phyloP scores from a whole-genome alignment of 2,888 invertebrate genomes.

The Eurois occulta region DNA sequence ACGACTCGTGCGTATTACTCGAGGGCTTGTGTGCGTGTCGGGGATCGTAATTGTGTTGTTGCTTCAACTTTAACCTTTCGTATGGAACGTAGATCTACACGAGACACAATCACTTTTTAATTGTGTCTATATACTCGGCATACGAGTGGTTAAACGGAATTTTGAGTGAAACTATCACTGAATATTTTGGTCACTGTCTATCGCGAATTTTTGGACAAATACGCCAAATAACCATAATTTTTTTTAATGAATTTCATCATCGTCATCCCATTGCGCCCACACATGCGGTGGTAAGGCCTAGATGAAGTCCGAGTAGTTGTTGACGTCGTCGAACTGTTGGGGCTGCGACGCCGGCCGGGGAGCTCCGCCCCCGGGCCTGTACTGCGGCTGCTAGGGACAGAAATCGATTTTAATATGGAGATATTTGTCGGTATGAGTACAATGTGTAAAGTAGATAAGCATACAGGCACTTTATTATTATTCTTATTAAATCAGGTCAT shows the following conservation, averaged over 20 bases:
- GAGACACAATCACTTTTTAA: too few relatives aligned
- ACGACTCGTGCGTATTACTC: too few relatives aligned
- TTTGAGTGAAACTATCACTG: too few relatives aligned
- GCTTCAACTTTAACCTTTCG: too few relatives aligned
- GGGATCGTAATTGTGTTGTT: too few relatives aligned
- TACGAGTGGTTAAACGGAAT: too few relatives aligned
- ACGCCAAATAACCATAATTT: neutral
- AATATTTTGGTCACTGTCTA: neutral
- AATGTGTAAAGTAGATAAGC: neutral
- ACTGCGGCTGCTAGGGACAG: slow-evolving; percentile 92
- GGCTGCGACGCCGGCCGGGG: slow-evolving; percentile 80
- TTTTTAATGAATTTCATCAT: neutral
- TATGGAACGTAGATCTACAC: too few relatives aligned
- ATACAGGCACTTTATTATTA: neutral
- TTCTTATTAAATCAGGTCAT: too few relatives aligned
- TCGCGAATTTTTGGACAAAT: neutral
- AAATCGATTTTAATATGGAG: slow-evolving; percentile 35
- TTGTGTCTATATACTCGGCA: too few relatives aligned
- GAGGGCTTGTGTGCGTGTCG: too few relatives aligned
- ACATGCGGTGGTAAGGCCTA: slow-evolving; percentile 53
- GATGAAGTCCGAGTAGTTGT: slow-evolving; percentile 82
- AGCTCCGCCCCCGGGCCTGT: slow-evolving; percentile 86
- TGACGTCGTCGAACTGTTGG: slow-evolving; percentile 87
- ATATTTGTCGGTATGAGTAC: neutral
- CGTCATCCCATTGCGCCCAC: slow-evolving; percentile 25